Percentiles rank a stretch among this genome's conserved stretches.
phyloP scores from a whole-genome alignment of 2,888 invertebrate species.

The Eupithecia abbreviata region DNA sequence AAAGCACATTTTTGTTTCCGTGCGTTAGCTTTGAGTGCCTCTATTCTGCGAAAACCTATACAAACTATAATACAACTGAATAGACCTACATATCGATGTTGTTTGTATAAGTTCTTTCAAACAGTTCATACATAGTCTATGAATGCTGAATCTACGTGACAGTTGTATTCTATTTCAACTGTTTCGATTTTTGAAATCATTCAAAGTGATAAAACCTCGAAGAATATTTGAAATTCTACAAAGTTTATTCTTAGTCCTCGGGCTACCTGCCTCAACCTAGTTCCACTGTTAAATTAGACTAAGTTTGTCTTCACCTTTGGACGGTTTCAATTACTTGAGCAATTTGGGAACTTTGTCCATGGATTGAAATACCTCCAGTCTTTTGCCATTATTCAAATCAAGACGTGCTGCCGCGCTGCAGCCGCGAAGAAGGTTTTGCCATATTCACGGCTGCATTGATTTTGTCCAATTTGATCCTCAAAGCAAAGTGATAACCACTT shows the following conservation, averaged over 20 bases:
- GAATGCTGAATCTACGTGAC: no score
- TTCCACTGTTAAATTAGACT: conserved; percentile 5
- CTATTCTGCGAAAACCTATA: no score
- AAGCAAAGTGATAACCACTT: no score
- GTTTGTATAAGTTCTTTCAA: no score
- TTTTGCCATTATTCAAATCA: neutral
- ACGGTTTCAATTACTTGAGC: neutral
- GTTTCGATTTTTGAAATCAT: neutral
- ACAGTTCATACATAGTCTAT: no score
- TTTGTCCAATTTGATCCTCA: neutral
- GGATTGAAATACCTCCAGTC: neutral
- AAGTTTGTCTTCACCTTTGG: conserved; percentile 3
- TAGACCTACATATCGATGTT: no score
- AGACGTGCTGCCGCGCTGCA: neutral
- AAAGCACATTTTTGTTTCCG: no score
- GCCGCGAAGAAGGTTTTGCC: neutral
- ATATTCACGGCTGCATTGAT: neutral
- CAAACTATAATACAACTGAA: no score
- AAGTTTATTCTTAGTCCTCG: conserved; percentile 6
- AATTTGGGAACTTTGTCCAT: neutral
- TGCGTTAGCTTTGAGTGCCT: no score
- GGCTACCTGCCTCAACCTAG: conserved; percentile 8
- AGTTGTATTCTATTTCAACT: neutral
- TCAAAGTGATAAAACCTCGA: neutral
- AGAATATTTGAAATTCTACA: neutral